phyloP scores from a whole-genome alignment of 1,140 invertebrate species.

The Tetragonula clypearis region DNA sequence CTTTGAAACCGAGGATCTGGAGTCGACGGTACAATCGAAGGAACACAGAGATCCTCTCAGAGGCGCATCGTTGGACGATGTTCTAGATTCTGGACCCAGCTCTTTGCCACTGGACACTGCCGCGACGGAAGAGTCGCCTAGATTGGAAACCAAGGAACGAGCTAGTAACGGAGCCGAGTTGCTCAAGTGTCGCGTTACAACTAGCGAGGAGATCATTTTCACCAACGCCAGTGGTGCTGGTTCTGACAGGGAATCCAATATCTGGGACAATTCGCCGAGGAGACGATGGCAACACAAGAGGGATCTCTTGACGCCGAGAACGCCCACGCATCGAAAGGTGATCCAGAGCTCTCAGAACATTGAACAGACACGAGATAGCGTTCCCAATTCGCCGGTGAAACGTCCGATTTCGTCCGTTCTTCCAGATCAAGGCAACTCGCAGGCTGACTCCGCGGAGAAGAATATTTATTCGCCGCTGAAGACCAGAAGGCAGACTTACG shows the following conservation, averaged over 20 bases:
- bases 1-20: constrained; percentile 79
- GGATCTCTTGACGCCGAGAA: constrained; percentile 42
- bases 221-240: constrained; percentile 67
- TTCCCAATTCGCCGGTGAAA: constrained; percentile 74
- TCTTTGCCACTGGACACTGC: constrained; percentile 70
- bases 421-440: constrained; percentile 45
- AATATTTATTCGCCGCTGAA: constrained; percentile 67
- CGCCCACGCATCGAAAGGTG: constrained; percentile 7
- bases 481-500: constrained; percentile 70
- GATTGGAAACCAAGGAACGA: constrained; percentile 34
- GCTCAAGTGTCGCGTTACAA: constrained; percentile 76
- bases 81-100: constrained; percentile 72
- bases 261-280: constrained; percentile 74
- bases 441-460: constrained; percentile 32
- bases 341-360: constrained; percentile 39
- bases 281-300: constrained; percentile 57
- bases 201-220: constrained; percentile 77
- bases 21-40: constrained; percentile 53
- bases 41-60: constrained; percentile 69
- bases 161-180: constrained; percentile 65
- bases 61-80: constrained; percentile 73
- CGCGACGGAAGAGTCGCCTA: constrained; percentile 45
- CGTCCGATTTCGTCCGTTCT: constrained; percentile 63
- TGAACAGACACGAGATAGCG: constrained; percentile 67
- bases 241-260: constrained; percentile 70